A percentile compares a stretch with the other conserved stretches of the same genome.
Evolutionary conservation across 2,113 vertebrate genomes (phyloP).

Genomic region (Shinisaurus crocodilurus): DNA sequence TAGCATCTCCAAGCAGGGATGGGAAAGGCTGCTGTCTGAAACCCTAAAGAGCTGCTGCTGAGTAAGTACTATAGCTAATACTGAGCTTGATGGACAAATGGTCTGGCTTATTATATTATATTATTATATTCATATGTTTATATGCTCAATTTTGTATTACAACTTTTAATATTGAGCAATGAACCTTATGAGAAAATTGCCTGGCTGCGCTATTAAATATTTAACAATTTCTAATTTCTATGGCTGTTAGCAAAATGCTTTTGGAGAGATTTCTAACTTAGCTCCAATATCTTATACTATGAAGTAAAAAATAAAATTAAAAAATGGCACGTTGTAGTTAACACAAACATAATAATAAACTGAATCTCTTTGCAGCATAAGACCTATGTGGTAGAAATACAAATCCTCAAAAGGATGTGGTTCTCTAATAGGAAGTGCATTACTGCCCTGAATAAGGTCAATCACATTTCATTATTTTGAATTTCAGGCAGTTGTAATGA

Average conservation of each 20-base stretch:
- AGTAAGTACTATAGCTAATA: neutral
- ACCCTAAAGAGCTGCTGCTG: neutral
- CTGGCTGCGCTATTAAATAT: conserved; percentile 1
- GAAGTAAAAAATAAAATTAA: neutral
- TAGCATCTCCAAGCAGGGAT: neutral
- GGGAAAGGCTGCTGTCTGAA: neutral
- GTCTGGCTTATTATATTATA: neutral
- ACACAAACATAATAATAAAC: neutral
- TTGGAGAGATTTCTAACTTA: neutral
- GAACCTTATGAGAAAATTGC: neutral
- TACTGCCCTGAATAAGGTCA: conserved; percentile 29
- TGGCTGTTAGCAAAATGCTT: neutral
- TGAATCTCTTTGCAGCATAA: neutral
- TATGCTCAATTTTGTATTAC: neutral
- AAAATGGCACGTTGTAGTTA: conserved; percentile 3
- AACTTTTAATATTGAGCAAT: neutral
- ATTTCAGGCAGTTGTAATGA: conserved; percentile 29
- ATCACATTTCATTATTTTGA: conserved; percentile 45
- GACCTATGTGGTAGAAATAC: conserved; percentile 35
- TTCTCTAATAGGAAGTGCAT: conserved; percentile 35
- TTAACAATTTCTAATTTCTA: neutral
- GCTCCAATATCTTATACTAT: neutral
- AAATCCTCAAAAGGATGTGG: conserved; percentile 29
- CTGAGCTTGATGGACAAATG: neutral
- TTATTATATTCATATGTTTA: no score